Conservation (phyloP, 2,888 invertebrate genomes). For the Eubasilissa splendida region DNA sequence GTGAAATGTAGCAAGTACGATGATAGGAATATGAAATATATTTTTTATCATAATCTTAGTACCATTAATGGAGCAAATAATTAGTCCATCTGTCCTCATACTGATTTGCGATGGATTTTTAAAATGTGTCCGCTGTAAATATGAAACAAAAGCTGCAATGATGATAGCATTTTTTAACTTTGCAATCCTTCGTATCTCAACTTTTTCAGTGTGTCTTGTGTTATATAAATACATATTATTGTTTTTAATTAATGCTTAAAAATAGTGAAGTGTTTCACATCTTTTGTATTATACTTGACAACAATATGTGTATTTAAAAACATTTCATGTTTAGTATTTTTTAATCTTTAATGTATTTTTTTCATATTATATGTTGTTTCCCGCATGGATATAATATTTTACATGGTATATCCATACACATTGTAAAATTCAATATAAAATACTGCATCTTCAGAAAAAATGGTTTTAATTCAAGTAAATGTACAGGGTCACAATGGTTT, state of each 20-base stretch:
- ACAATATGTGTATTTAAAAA: neutral
- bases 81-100: neutral
- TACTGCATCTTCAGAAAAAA: no score
- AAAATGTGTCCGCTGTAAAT: slow-evolving; percentile 27
- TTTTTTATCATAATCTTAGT: slow-evolving; percentile 33
- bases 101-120: slow-evolving; percentile 2
- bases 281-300: slow-evolving; percentile 30
- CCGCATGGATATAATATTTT: no score
- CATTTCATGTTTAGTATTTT: no score
- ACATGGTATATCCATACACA: no score
- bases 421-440: no score
- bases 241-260: neutral
- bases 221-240: neutral
- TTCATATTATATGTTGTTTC: no score
- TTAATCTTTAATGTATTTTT: no score
- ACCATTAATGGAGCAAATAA: neutral
- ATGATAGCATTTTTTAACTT: slow-evolving; percentile 1
- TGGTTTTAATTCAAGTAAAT: no score
- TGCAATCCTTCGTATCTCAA: slow-evolving; percentile 11
- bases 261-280: slow-evolving; percentile 6
- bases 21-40: slow-evolving; percentile 18
- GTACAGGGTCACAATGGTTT: no score
- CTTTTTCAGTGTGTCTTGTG: neutral
- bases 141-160: neutral
- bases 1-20: slow-evolving; percentile 15